These are phyloP conservation scores for Spilosoma lubricipeda DNA, from an alignment of 2,888 invertebrate genomes.

Conservation along the genomic window DNA sequence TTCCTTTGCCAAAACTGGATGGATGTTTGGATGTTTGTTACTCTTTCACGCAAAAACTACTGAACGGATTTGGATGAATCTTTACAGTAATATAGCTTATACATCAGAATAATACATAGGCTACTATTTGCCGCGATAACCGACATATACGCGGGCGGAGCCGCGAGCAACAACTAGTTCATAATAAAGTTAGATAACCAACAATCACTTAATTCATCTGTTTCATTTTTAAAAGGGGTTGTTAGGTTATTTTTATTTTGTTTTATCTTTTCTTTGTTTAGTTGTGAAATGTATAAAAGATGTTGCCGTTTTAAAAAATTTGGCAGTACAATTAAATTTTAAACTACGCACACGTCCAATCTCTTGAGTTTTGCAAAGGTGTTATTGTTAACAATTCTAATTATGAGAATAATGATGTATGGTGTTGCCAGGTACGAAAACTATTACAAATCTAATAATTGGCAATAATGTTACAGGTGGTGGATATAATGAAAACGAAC, in stretches of 20 bases:
- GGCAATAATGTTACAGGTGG: constrained; percentile 86
- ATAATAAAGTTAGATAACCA: not conserved
- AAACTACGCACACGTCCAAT: not conserved
- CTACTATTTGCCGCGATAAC: no score
- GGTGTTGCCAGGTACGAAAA: not conserved
- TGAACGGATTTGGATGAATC: no score
- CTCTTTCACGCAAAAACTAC: no score
- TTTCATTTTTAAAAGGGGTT: not conserved
- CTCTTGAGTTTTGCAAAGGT: not conserved
- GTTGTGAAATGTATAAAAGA: not conserved
- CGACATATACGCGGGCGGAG: no score
- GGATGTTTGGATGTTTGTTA: no score
- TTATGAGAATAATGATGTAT: not conserved
- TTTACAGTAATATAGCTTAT: no score
- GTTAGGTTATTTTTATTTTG: not conserved
- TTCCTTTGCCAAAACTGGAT: no score
- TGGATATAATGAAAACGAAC: constrained; percentile 98
- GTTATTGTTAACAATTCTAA: not conserved
- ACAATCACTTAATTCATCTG: not conserved
- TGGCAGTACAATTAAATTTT: not conserved
- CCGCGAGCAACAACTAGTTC: no score
- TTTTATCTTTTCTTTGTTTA: not conserved
- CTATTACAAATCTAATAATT: not conserved
- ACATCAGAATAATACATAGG: no score
- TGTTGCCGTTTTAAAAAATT: not conserved